Evolutionary conservation across 2,888 invertebrate species (phyloP), one percentile per base, ranked within the genome.

Genomic region (Mythimna ferrago): DNA sequence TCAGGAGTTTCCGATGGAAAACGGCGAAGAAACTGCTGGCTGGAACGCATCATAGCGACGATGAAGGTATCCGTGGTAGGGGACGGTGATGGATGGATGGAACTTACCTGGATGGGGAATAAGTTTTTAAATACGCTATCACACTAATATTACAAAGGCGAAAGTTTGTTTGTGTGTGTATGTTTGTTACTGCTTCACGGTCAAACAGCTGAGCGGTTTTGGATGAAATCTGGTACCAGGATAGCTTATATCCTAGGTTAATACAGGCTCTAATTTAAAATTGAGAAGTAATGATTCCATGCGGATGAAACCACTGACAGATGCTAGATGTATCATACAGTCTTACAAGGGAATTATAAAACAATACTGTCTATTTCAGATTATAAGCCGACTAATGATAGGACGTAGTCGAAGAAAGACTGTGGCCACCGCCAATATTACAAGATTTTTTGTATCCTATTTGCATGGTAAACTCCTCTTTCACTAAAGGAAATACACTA

Each of bases 1-100:
- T 99, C 97, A 97, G 98, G 93, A 98, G 98, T 96, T 98, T 98
- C 97, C 97, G 98, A 85, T 98, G 98, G 98, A 98, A 98, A 96
- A 98, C 98, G 93, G 97, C 98, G 84, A 97, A 97, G 94, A 97
- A 97, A 88, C 96, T 97, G 82, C 95, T 97, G 90, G 97, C 97
- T 81, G 97, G 97, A 86, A 96, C 97, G 69, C 97, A 97, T 86
- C 97, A 97, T 91, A 98, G 98, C 93, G 98, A 98, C 91, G 98
- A 98, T 93, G 98, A 98, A 96, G 97, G 97, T 95, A 97, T 97
- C 91, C 93, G 95, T 89, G 87, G 90, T 90, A 89, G 86, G 84
- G 85, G 94, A 92, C 84, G 87, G 89, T 89, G 88, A 91, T 92
- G 91, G 91, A 91, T 89, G 86, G 85, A 76, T 58, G 62, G 6